Conservation (phyloP, 2,888 invertebrate species). For the Meta bourneti region DNA sequence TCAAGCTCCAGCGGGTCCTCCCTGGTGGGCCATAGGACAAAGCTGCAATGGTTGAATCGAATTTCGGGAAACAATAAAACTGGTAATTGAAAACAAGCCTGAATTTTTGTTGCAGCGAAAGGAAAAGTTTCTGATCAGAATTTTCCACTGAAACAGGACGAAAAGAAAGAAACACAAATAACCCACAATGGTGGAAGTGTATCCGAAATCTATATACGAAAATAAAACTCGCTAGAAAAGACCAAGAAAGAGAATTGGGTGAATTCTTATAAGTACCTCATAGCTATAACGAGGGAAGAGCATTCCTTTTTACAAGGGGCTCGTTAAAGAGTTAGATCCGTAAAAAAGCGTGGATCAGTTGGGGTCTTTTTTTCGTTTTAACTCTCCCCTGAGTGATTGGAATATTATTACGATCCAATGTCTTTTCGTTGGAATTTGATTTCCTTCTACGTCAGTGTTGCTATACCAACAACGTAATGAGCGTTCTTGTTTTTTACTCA, state of each 20-base stretch:
- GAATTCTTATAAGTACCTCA: slow-evolving; percentile 68
- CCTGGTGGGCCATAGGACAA: slow-evolving; percentile 37
- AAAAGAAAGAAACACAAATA: not conserved
- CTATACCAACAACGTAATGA: slow-evolving; percentile 37
- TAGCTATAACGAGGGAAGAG: slow-evolving; percentile 52
- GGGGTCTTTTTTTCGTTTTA: not conserved
- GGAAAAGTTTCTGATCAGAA: slow-evolving; percentile 36
- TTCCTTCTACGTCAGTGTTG: slow-evolving; percentile 49
- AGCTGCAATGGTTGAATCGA: slow-evolving; percentile 57
- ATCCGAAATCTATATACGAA: slow-evolving; percentile 71
- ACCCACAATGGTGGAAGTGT: slow-evolving; percentile 10
- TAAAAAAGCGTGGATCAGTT: slow-evolving; percentile 6
- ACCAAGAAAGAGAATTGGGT: slow-evolving; percentile 10
- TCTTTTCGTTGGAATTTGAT: slow-evolving; percentile 33
- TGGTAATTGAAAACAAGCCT: slow-evolving; percentile 72
- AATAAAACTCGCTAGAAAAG: slow-evolving; percentile 54
- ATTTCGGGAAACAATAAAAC: slow-evolving; percentile 75
- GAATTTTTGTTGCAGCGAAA: slow-evolving; percentile 4
- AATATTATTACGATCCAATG: slow-evolving; percentile 49
- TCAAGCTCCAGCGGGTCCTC: slow-evolving; percentile 10
- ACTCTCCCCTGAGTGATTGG: slow-evolving; percentile 23
- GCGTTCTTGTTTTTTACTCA: slow-evolving; percentile 9
- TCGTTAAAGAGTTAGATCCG: slow-evolving; percentile 60
- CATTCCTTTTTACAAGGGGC: slow-evolving; percentile 8
- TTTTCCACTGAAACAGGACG: slow-evolving; percentile 20